Evolutionary conservation across 2,888 invertebrate genomes (phyloP), one percentile per base, ranked within the genome.

Genomic region (Galeruca laticollis): DNA sequence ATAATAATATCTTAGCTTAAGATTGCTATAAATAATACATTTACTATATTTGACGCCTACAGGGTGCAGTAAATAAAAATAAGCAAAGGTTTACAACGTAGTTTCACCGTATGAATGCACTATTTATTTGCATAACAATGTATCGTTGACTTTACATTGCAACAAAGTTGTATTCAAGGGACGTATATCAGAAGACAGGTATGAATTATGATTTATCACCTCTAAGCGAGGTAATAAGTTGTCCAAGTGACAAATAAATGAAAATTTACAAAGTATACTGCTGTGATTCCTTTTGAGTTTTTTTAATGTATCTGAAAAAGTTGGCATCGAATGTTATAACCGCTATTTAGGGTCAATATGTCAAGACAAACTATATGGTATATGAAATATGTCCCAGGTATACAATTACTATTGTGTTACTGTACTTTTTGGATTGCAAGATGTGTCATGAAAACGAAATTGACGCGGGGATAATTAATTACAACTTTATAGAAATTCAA

Each of bases 161-260:
- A 57, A 65, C 65, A 65, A 65, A 57, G 57, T 65, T 65, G 65
- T 65, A 65, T 65, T 47, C 31, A 57, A 57, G 33, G 43, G 26
- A 56, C 54, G 15, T 56, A 56, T 40, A 54, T 64, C 54, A 52
- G 13, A 43, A 26, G 26, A 43, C 64, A 40, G 54, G 18, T 57
- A 65, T 57, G 65, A 65, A 65, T 65, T 65, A 31, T 65, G 65
- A 65, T 65, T 65, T 65, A 65, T 65, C 18, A 47, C 57, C 57
- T 15, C 20, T 57, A n/a, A 65, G 43, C 20, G 33, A 56, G 33
- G 26, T 43, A 65, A 47, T 65, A 56, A 56, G 47, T 65, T 57
- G 47, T 31, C 33, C 37, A 51, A 33, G 47, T 65, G 65, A 65
- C 65, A 65, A 57, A 65, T 56, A 47, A 65, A 65, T 56, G 57